phyloP scores from a whole-genome alignment of 2,888 invertebrate species.

The Heteromyza rotundicornis region DNA sequence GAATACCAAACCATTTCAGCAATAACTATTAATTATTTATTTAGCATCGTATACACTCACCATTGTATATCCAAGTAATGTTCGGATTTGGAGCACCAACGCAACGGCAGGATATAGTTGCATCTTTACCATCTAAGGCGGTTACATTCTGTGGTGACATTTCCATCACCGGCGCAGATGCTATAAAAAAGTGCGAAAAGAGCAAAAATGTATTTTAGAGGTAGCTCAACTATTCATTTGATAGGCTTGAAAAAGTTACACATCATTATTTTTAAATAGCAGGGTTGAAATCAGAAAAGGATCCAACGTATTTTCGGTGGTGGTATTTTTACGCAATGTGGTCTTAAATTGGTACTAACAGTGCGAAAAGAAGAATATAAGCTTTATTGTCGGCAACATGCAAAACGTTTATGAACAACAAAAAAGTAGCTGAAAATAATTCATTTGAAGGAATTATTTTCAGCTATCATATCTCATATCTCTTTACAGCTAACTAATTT shows the following conservation, averaged over 20 bases:
- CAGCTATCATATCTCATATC: too few species aligned
- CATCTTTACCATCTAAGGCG: constrained; percentile 91
- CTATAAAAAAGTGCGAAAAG: constrained; percentile 63
- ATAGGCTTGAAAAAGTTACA: constrained; percentile 9
- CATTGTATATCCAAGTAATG: constrained; percentile 90
- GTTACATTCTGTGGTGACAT: constrained; percentile 84
- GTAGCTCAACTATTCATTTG: constrained; percentile 28
- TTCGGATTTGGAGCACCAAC: constrained; percentile 91
- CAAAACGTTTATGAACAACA: constrained; percentile 13
- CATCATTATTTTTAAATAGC: neutral
- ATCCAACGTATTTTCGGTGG: neutral
- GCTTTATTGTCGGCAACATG: constrained; percentile 24
- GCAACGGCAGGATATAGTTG: constrained; percentile 84
- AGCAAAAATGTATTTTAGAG: constrained; percentile 33
- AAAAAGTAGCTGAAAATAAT: neutral
- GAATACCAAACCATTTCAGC: too few species aligned
- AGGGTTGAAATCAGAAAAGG: constrained; percentile 2
- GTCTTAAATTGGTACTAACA: constrained; percentile 25
- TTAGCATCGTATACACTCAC: too few species aligned
- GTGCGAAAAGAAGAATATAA: constrained; percentile 13
- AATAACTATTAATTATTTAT: too few species aligned
- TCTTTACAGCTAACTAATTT: too few species aligned
- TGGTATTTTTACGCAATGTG: constrained; percentile 11
- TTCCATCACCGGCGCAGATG: constrained; percentile 87
- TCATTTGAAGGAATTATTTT: neutral